Evolutionary conservation across 2,888 invertebrate genomes (phyloP).

Genomic region (Phlogophora meticulosa): DNA sequence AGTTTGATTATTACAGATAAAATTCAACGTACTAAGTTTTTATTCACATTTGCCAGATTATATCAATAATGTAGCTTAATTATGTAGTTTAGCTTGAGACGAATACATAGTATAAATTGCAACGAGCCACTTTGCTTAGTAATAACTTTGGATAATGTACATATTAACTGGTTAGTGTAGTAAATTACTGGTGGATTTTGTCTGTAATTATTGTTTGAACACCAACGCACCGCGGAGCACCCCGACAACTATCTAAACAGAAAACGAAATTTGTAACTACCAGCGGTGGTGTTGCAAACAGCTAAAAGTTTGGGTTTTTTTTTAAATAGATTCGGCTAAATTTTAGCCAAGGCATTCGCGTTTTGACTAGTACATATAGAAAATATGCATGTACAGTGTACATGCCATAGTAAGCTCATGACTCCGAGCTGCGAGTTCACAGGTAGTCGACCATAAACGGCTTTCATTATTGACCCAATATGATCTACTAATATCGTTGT

Average conservation of each 20-base stretch:
- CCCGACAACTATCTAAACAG: neutral
- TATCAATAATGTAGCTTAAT: slow-evolving; percentile 30
- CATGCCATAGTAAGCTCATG: too few species aligned
- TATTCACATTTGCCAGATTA: slow-evolving; percentile 25
- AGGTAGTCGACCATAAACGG: too few species aligned
- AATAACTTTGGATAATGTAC: slow-evolving; percentile 28
- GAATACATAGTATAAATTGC: slow-evolving; percentile 6
- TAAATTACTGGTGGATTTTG: slow-evolving; percentile 28
- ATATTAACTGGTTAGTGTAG: slow-evolving; percentile 26
- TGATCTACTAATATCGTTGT: neutral
- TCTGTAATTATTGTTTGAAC: neutral
- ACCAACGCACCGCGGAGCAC: neutral
- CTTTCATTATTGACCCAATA: too few species aligned
- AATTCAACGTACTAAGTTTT: slow-evolving; percentile 3
- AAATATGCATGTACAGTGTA: too few species aligned
- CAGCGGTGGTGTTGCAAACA: slow-evolving; percentile 2
- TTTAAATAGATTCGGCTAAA: neutral
- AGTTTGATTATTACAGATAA: slow-evolving; percentile 14
- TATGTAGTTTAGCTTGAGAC: slow-evolving; percentile 40
- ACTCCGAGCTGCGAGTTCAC: too few species aligned
- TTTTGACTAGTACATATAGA: too few species aligned
- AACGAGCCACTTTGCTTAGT: slow-evolving; percentile 11
- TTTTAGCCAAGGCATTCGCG: neutral
- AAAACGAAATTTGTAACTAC: neutral
- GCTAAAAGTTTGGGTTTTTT: slow-evolving; percentile 16